Percentiles rank a stretch among this genome's conserved stretches.
Conservation (phyloP, 2,888 invertebrate genomes). For the Anoplius nigerrimus region DNA sequence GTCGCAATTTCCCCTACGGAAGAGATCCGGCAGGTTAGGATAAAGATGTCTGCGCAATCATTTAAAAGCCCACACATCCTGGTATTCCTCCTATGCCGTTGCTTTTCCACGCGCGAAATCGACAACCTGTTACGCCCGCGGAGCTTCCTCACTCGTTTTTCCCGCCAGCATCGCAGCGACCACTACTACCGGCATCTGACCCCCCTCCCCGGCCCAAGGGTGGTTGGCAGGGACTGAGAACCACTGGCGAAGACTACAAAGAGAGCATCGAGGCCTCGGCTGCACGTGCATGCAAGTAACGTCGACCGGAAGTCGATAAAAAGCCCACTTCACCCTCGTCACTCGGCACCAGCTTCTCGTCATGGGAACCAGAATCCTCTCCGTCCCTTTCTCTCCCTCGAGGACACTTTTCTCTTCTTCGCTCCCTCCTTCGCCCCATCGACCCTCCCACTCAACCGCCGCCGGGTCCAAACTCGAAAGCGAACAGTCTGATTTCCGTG, state of each 20-base stretch:
- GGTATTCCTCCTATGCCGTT: too few relatives aligned
- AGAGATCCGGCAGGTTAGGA: too few relatives aligned
- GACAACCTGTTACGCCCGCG: constrained; percentile 5
- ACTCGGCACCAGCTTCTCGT: constrained; percentile 72
- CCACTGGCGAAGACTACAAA: constrained; percentile 65
- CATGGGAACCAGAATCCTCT: constrained; percentile 69
- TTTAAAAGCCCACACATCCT: too few relatives aligned
- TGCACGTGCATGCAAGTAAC: constrained; percentile 73
- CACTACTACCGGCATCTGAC: too few relatives aligned
- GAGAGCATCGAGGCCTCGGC: constrained; percentile 62
- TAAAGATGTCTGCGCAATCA: too few relatives aligned
- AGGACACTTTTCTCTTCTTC: background rate
- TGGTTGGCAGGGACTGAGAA: constrained; percentile 59
- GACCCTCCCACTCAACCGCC: background rate
- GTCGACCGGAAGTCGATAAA: constrained; percentile 75
- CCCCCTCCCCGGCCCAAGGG: too few relatives aligned
- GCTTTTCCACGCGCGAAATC: background rate
- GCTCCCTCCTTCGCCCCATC: background rate
- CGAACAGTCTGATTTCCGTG: too few relatives aligned
- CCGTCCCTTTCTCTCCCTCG: background rate
- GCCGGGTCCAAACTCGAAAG: background rate
- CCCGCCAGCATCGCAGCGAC: too few relatives aligned
- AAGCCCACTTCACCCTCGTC: constrained; percentile 74
- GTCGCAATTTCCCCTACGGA: too few relatives aligned
- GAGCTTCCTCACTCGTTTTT: background rate